Evolutionary conservation across 2,888 invertebrate species (phyloP).

Genomic region (Morinoia aosen): DNA sequence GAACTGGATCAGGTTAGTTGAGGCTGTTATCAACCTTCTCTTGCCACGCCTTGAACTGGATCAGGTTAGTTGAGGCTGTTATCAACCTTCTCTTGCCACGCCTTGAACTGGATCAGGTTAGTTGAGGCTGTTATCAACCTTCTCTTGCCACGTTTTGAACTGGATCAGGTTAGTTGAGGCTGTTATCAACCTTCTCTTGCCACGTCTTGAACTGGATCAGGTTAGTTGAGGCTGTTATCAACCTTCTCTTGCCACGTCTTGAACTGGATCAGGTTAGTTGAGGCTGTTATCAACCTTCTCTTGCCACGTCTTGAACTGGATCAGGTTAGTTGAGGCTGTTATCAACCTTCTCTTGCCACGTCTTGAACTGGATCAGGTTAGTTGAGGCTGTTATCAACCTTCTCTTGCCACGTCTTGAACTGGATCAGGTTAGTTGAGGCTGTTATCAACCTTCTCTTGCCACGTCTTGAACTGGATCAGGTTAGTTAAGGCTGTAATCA

Average conservation of each 20-base stretch:
- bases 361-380: constrained; percentile 89
- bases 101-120: constrained; percentile 89
- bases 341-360: constrained; percentile 80
- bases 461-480: constrained; percentile 95
- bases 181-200: constrained; percentile 78
- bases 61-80: constrained; percentile 75
- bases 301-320: constrained; percentile 91
- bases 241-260: constrained; percentile 85
- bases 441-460: constrained; percentile 76
- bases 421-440: constrained; percentile 82
- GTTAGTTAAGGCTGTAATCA: constrained; percentile 70
- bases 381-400: constrained; percentile 72
- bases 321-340: constrained; percentile 75
- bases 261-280: constrained; percentile 84
- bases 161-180: constrained; percentile 82
- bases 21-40: constrained; percentile 74
- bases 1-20: constrained; percentile 84
- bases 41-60: constrained; percentile 93
- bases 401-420: constrained; percentile 87
- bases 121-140: constrained; percentile 72
- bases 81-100: constrained; percentile 82
- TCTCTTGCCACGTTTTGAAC: constrained; percentile 85
- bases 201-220: constrained; percentile 95
- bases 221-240: constrained; percentile 70
- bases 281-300: constrained; percentile 77